Conservation (phyloP, 2,113 vertebrate genomes). For the Xenopus borealis region DNA sequence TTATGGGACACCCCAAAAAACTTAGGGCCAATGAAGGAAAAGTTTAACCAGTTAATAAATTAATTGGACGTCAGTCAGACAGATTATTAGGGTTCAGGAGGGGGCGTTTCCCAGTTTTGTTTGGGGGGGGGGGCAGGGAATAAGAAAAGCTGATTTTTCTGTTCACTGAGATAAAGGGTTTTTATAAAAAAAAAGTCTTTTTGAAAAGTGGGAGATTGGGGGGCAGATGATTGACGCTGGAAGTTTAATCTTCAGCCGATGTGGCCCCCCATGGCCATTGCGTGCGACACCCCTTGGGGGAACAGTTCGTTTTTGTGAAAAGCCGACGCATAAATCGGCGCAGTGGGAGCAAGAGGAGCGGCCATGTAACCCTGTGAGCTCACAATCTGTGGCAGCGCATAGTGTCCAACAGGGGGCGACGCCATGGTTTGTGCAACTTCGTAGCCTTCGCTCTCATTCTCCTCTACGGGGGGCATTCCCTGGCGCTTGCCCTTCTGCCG, state of each 20-base stretch:
- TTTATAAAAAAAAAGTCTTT: too few relatives aligned
- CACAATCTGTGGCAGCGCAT: slow-evolving; percentile 34
- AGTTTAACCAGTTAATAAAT: too few relatives aligned
- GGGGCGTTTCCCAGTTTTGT: too few relatives aligned
- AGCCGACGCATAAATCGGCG: slow-evolving; percentile 65
- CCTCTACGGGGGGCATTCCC: slow-evolving; percentile 71
- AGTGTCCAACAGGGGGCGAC: neutral
- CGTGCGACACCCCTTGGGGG: slow-evolving; percentile 66
- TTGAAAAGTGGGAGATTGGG: too few relatives aligned
- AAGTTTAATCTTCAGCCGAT: neutral
- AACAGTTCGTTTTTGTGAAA: slow-evolving; percentile 70
- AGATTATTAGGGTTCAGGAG: too few relatives aligned
- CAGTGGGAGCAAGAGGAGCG: slow-evolving; percentile 51
- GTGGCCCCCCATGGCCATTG: slow-evolving; percentile 63
- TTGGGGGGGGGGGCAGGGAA: too few relatives aligned
- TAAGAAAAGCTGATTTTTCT: too few relatives aligned
- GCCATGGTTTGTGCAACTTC: slow-evolving; percentile 52
- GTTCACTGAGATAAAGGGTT: too few relatives aligned
- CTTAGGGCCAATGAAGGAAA: too few relatives aligned
- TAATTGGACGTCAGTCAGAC: too few relatives aligned
- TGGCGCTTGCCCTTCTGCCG: slow-evolving; percentile 75
- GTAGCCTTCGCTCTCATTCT: slow-evolving; percentile 68
- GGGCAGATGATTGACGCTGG: too few relatives aligned
- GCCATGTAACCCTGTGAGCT: slow-evolving; percentile 60
- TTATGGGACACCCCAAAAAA: too few relatives aligned